phyloP scores from a whole-genome alignment of 2,888 invertebrate species.

The Aphidoletes aphidimyza region DNA sequence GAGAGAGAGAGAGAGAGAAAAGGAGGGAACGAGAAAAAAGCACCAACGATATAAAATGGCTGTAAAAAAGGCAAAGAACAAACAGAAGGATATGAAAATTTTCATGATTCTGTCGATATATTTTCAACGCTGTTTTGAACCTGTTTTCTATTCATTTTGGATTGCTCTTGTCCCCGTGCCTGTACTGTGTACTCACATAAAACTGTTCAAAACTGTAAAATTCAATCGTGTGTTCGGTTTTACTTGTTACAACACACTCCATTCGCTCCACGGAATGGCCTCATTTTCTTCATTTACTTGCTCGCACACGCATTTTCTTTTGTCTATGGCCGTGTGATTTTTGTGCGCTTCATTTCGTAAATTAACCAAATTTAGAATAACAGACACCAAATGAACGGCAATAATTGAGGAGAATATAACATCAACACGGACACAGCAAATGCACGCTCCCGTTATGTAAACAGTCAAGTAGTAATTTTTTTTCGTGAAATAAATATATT shows the following conservation, averaged over 20 bases:
- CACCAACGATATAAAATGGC: slow-evolving; percentile 16
- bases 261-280: slow-evolving; percentile 3
- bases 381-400: not conserved
- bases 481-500: slow-evolving; percentile 26
- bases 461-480: slow-evolving; percentile 45
- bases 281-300: no score
- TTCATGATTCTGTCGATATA: not conserved
- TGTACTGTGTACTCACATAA: no score
- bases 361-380: slow-evolving; percentile 28
- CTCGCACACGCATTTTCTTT: no score
- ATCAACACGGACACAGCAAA: not conserved
- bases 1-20: no score
- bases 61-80: not conserved
- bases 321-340: not conserved
- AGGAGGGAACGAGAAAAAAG: no score
- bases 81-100: slow-evolving; percentile 22
- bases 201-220: not conserved
- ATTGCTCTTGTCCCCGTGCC: no score
- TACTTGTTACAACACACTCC: slow-evolving; percentile 24
- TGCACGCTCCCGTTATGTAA: slow-evolving; percentile 39
- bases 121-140: not conserved
- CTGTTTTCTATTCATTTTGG: not conserved
- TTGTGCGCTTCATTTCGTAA: slow-evolving; percentile 21
- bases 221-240: slow-evolving; percentile 39
- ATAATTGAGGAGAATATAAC: not conserved